phyloP scores from a whole-genome alignment of 2,113 vertebrate genomes.

The Cepphus grylle region DNA sequence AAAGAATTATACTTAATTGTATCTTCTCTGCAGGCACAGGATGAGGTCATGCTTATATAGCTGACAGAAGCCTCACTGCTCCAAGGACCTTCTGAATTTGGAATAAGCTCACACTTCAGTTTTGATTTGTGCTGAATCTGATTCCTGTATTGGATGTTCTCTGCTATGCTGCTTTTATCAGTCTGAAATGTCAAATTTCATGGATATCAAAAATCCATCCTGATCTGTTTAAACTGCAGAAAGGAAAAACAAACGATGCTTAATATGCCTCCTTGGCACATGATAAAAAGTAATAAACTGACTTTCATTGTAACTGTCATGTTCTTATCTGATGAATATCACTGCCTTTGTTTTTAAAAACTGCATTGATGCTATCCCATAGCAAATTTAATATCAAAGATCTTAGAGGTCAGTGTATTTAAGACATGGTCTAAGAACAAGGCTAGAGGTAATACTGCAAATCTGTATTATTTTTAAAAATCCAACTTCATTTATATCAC shows the following conservation, averaged over 20 bases:
- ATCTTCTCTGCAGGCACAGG: neutral
- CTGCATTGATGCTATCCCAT: neutral
- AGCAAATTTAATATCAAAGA: neutral
- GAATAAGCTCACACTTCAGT: constrained; percentile 2
- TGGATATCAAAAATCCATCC: neutral
- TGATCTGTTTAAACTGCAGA: neutral
- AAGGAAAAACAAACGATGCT: neutral
- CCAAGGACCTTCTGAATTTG: neutral
- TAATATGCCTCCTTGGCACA: neutral
- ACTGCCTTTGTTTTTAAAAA: neutral
- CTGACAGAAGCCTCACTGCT: neutral
- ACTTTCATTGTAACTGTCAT: neutral
- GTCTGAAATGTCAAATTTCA: neutral
- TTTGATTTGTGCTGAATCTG: neutral
- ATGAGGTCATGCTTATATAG: neutral
- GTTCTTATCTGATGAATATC: neutral
- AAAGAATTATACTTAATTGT: neutral
- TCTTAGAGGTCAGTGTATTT: neutral
- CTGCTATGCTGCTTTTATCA: neutral
- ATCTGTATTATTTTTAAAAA: neutral
- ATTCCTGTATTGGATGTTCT: neutral
- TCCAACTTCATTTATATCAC: neutral
- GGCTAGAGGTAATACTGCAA: neutral
- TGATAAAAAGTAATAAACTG: neutral
- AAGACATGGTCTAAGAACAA: neutral